Base-by-base conservation (phyloP, 2,797 vertebrate species). In the Thalassophryne amazonica region DNA sequence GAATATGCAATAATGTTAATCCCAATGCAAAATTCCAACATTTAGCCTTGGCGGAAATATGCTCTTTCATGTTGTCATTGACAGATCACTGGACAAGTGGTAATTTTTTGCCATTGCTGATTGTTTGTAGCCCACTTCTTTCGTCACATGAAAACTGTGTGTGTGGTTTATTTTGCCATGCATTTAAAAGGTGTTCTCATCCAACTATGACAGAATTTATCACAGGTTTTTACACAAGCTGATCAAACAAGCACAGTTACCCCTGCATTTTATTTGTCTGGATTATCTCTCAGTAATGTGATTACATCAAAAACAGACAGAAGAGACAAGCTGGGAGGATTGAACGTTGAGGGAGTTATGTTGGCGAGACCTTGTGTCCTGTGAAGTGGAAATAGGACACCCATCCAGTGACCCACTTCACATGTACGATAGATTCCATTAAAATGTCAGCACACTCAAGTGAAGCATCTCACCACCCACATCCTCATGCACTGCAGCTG, bases 361-460 rank as follows among this genome's bases (percentile, higher is more conserved):
- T n/a, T 18, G 50, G 49, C 18, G 20, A 57, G 65, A 66, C 60
- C 58, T 32, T 37, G 43, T 31, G 45, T 27, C 48, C 48, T 3
- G 20, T 56, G 39, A 66, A 8, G 10, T 48, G 48, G 69, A 75
- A 69, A 73, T 49, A 47, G 68, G 61, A 76, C 68, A 68, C 69
- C 54, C 63, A 59, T 74, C 51, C 57, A 60, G 39, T 76, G 71
- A 71, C 71, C 80, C 74, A 74, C 72, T 83, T 70, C 30, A 6
- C 53, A 59, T 72, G 68, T 80, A 73, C 80, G 83, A 80, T 76
- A 71, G 73, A 85, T 79, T 74, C 78, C 67, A 83, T 82, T 86
- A 81, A 85, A 85, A 78, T 85, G 76, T 81, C 83, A 82, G 55
- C 37, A 29, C 17, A 18, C 58, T 78, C 60, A 25, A 77, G 55